Evolutionary conservation across 2,113 vertebrate genomes (phyloP).

Genomic region (Podilymbus podiceps): DNA sequence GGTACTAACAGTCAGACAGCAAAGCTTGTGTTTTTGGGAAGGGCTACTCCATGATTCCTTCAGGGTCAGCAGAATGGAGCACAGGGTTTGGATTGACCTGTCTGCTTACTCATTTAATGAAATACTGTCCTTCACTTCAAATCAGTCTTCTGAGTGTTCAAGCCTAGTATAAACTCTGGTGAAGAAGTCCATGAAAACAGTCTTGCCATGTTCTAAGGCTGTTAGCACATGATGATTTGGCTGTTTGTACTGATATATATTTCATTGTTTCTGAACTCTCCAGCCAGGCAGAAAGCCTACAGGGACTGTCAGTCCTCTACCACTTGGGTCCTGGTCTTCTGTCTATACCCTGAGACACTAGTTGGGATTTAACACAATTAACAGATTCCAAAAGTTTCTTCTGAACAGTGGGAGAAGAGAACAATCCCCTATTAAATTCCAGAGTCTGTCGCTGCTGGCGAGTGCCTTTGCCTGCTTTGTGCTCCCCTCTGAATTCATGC

Average conservation of each 20-base stretch:
- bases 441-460: neutral
- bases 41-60: neutral
- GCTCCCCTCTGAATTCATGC: neutral
- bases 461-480: neutral
- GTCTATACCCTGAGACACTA: neutral
- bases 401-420: conserved; percentile 12
- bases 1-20: neutral
- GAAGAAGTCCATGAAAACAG: neutral
- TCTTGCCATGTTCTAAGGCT: neutral
- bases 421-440: neutral
- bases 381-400: conserved; percentile 33
- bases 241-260: neutral
- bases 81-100: neutral
- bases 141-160: neutral
- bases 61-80: neutral
- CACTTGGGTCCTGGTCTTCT: neutral
- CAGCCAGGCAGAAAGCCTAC: neutral
- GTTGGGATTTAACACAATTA: neutral
- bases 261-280: neutral
- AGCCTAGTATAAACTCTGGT: neutral
- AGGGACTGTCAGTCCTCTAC: neutral
- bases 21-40: neutral
- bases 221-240: neutral
- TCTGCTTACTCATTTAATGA: neutral
- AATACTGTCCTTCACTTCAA: neutral